A percentile compares a stretch with the other conserved stretches of the same genome.
Conservation (phyloP, 2,888 invertebrate species). For the Drosophila subsilvestris region DNA sequence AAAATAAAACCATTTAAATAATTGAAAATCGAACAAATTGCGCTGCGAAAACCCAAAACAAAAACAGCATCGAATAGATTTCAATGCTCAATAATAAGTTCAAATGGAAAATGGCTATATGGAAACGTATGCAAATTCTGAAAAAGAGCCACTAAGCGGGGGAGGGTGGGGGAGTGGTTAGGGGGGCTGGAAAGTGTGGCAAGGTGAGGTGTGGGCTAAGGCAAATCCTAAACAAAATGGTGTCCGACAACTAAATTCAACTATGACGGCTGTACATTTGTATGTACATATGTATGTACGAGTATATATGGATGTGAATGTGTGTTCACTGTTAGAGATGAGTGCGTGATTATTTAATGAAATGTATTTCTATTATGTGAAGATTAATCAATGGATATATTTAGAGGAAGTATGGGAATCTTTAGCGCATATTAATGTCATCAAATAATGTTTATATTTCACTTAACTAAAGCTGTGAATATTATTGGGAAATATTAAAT, state of each 20-base stretch:
- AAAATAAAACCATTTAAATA: conserved; percentile 79
- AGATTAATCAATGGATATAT: not conserved
- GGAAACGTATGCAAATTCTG: conserved; percentile 51
- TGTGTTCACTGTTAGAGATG: not conserved
- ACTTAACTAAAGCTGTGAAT: no score
- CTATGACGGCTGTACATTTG: conserved; percentile 39
- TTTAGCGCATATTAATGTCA: no score
- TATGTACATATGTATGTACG: conserved; percentile 4
- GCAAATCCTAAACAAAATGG: conserved; percentile 30
- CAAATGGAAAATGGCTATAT: not conserved
- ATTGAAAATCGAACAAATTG: conserved; percentile 80
- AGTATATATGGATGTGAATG: not conserved
- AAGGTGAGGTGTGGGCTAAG: not conserved
- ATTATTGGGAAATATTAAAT: no score
- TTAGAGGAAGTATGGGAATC: not conserved
- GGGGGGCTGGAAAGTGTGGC: conserved; percentile 7
- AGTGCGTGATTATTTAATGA: not conserved
- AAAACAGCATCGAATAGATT: conserved; percentile 27
- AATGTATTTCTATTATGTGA: not conserved
- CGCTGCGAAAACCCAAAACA: conserved; percentile 13
- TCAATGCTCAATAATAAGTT: conserved; percentile 25
- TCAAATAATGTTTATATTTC: not conserved
- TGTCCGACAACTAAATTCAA: conserved; percentile 47
- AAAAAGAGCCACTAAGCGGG: not conserved
- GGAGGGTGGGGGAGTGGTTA: no score